Base-by-base conservation (phyloP, 2,888 invertebrate genomes). In the Brachylomia viminalis region DNA sequence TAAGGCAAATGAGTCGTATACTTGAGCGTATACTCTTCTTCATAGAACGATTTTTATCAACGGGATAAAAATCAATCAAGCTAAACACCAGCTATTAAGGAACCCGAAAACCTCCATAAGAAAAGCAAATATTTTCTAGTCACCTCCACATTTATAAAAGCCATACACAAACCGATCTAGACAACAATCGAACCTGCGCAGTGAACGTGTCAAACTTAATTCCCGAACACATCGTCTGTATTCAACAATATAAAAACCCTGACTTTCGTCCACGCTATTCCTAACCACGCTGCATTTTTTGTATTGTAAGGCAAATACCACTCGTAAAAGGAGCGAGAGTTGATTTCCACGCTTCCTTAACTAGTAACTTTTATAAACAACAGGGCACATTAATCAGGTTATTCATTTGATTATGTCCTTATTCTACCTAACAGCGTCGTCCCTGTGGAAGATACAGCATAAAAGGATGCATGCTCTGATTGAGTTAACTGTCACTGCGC, bases 381-480 rank as follows among this genome's bases (percentile, higher is more conserved):
- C 13, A n/a, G 5, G 1, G 20, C 5, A 42, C 10, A 15, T 45
- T 56, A 10, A 20, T 11, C 0, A 45, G 45, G 45, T 56, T 20
- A 45, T 10, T 20, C n/a, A 38, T 52, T 17, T 42, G 7, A 45
- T 20, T 69, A 10, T 27, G n/a, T 11, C 23, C 52, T 38, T 15
- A 33, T 42, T 45, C 2, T 27, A 10, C 38, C 27, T 11, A 45
- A 27, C 13, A 20, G 6, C 38, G 54, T 42, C 38, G 10, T 42
- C 17, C 15, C 10, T 42, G n/a, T 56, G 33, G 27, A 58, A 58
- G 33, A 49, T 30, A 59, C 59, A 54, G 64, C 33, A 72, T 42
- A 45, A 83, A 71, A 64, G 68, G 49, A 8, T 49, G 69, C 73
- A 72, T 56, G 80, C 68, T 84, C 80, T 79, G 68, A 59, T 81